These are phyloP conservation scores for Clarias gariepinus DNA, from an alignment of 2,113 vertebrate genomes.

Conservation along the genomic window DNA sequence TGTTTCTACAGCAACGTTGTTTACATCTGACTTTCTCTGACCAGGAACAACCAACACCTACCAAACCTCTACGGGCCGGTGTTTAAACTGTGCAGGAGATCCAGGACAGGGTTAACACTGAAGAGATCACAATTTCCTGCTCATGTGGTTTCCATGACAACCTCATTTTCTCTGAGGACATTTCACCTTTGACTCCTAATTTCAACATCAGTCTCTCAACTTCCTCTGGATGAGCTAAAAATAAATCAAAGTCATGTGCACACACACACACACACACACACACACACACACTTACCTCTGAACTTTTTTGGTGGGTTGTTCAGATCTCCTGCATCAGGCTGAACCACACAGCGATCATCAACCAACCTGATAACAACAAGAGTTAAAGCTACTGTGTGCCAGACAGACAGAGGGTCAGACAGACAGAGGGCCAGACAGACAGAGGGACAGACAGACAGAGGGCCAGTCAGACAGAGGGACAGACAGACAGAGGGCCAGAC, in stretches of 20 bases:
- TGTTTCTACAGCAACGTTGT: conserved; percentile 31
- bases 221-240: conserved; percentile 49
- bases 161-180: conserved; percentile 31
- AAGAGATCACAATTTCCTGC: background rate
- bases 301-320: conserved; percentile 98
- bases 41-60: background rate
- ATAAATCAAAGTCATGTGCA: conserved; percentile 27
- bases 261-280: conserved; percentile 35
- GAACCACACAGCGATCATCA: conserved; percentile 96
- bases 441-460: background rate
- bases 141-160: conserved; percentile 35
- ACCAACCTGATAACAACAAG: conserved; percentile 79
- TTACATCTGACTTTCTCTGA: conserved; percentile 1
- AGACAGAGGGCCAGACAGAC: background rate
- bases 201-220: conserved; percentile 32
- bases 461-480: rapidly evolving
- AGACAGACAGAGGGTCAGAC: background rate
- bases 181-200: conserved; percentile 36
- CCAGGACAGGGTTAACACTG: background rate
- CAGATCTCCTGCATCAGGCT: conserved; percentile 94
- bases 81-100: background rate
- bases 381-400: background rate
- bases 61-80: background rate
- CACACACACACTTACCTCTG: conserved; percentile 78
- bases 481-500: background rate